Evolutionary conservation across 2,888 invertebrate genomes (phyloP), one percentile per base, ranked within the genome.

Genomic region (Cryptus viduatorius): DNA sequence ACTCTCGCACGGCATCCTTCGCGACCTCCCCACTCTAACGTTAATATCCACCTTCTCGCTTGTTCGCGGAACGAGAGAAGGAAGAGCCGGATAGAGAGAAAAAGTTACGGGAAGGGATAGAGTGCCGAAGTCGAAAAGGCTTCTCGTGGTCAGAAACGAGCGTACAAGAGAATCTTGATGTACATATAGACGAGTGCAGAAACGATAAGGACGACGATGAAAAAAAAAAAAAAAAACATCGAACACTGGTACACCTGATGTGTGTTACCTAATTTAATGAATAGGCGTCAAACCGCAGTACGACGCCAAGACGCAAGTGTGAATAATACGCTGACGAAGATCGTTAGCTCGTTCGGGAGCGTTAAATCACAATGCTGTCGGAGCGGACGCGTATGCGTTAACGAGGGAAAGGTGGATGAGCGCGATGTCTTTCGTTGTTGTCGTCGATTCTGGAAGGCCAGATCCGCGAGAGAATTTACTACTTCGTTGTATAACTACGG

Each of bases 241-340:
- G 61, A 73, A 68, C 16, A 44, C 71, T 53, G 86, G 87, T 86
- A 87, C 84, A 83, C 72, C 88, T 87, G 87, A 89, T 19, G 64
- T 46, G 53, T 88, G 90, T 92, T 91, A 89, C 90, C 90, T 89
- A 91, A 91, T 90, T 91, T 89, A 90, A 91, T 89, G 90, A 90
- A 89, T 86, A 86, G 83, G n/a, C 53, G 37, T 69, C 64, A 50
- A 29, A 50, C 61, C 53, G 48, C 72, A 72, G 67, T 75, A 81
- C 79, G 68, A 67, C 65, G 37, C 42, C 80, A 85, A 85, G 89
- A 88, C 89, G 90, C 89, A 91, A 86, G 87, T 77, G 84, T 73
- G 89, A 88, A 88, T 10, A 89, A 87, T 85, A 61, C 61, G 31
- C n/a, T 83, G 72, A 79, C 56, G 87, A 87, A 82, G 84, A 89